Percentiles rank a stretch among this genome's conserved stretches.
Evolutionary conservation across 1,140 invertebrate genomes (phyloP).

Genomic region (Lamellibrachia luymesi): DNA sequence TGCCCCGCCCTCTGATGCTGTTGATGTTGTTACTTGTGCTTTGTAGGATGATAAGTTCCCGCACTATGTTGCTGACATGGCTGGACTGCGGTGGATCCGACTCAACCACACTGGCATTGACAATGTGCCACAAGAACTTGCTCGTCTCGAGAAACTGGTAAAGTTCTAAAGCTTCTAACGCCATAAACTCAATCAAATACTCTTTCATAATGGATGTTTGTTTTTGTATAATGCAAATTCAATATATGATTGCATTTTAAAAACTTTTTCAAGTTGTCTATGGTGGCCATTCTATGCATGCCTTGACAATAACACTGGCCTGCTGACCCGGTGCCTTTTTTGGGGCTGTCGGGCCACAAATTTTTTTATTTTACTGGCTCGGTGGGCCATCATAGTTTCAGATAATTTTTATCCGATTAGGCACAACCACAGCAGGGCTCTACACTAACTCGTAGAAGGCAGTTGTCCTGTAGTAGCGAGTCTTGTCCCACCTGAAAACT

Average conservation of each 20-base stretch:
- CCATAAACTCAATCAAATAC: too few relatives aligned
- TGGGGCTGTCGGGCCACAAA: too few relatives aligned
- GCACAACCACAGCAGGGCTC: too few relatives aligned
- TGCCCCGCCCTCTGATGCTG: background rate
- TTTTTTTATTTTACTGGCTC: too few relatives aligned
- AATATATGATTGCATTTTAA: background rate
- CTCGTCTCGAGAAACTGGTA: slow-evolving; percentile 90
- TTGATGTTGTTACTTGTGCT: background rate
- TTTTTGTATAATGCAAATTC: background rate
- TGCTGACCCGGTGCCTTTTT: too few relatives aligned
- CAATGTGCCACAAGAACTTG: slow-evolving; percentile 90
- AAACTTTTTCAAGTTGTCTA: background rate
- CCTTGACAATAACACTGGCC: too few relatives aligned
- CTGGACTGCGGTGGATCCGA: slow-evolving; percentile 96
- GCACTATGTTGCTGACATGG: slow-evolving; percentile 88
- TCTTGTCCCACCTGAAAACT: too few relatives aligned
- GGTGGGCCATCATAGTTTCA: too few relatives aligned
- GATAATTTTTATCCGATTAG: too few relatives aligned
- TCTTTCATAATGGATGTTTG: background rate
- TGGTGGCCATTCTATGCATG: too few relatives aligned
- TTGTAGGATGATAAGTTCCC: slow-evolving; percentile 87
- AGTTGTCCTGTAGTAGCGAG: too few relatives aligned
- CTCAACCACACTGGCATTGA: slow-evolving; percentile 85
- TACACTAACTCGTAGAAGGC: too few relatives aligned
- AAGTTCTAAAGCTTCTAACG: background rate